phyloP scores from a whole-genome alignment of 2,888 invertebrate species.

The Ophion ellenae region DNA sequence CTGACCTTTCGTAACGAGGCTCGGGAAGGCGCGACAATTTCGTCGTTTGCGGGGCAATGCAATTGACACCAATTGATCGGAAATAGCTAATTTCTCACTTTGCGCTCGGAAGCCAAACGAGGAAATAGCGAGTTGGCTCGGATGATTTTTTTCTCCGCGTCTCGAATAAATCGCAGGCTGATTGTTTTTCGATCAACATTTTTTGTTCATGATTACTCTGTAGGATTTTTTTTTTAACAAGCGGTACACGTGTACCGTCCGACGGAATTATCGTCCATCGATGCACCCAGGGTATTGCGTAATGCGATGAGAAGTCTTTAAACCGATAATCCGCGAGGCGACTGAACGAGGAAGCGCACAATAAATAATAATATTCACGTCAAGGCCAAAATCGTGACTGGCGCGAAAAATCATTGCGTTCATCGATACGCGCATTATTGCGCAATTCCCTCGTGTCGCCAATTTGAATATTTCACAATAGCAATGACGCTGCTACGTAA shows the following conservation, averaged over 20 bases:
- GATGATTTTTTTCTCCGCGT: neutral
- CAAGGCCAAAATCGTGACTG: slow-evolving; percentile 47
- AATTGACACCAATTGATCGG: slow-evolving; percentile 25
- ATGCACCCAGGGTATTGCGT: slow-evolving; percentile 36
- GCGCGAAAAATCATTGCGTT: slow-evolving; percentile 25
- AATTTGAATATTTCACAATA: slow-evolving; percentile 33
- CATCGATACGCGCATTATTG: slow-evolving; percentile 6
- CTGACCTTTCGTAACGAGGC: slow-evolving; percentile 34
- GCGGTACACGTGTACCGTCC: neutral
- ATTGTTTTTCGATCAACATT: neutral
- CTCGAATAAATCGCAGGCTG: neutral
- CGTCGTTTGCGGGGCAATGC: neutral
- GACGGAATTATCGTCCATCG: slow-evolving; percentile 9
- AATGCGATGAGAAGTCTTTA: slow-evolving; percentile 24
- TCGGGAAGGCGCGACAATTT: slow-evolving; percentile 18
- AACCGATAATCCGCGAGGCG: slow-evolving; percentile 59
- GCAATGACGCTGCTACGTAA: neutral
- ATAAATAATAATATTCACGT: slow-evolving; percentile 31
- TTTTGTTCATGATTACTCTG: neutral
- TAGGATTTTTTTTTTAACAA: too few relatives aligned
- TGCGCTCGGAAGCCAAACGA: neutral
- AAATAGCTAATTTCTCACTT: slow-evolving; percentile 23
- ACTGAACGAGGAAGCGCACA: slow-evolving; percentile 59
- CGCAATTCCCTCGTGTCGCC: slow-evolving; percentile 13
- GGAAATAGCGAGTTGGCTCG: neutral